Evolutionary conservation across 1,140 invertebrate species (phyloP).

Genomic region (Penaeus chinensis): DNA sequence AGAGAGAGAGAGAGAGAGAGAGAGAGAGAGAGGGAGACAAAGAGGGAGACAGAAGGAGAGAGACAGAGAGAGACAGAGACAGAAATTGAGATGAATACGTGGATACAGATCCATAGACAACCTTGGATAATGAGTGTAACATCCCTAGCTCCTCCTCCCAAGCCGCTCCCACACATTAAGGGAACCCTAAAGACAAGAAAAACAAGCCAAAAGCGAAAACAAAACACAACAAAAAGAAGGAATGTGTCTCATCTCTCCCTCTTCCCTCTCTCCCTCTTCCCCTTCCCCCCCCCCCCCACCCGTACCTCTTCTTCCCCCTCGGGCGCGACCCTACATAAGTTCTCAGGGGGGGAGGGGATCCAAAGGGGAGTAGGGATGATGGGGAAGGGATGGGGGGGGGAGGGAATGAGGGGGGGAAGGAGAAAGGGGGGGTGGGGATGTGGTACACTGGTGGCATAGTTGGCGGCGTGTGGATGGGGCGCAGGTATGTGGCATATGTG

Average conservation of each 20-base stretch:
- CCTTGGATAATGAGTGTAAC: not conserved
- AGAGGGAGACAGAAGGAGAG: not conserved
- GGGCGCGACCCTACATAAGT: too few species aligned
- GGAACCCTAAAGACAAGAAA: not conserved
- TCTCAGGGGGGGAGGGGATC: too few species aligned
- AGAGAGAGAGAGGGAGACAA: not conserved
- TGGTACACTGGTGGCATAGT: not conserved
- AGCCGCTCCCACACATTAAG: not conserved
- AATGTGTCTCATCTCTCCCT: not conserved
- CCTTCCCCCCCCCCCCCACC: not conserved
- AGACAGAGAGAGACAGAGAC: conserved; percentile 1
- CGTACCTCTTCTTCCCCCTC: not conserved
- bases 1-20: not conserved
- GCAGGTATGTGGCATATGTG: too few species aligned
- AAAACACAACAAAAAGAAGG: conserved; percentile 23
- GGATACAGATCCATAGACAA: not conserved
- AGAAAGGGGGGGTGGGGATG: not conserved
- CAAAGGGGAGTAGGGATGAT: too few species aligned
- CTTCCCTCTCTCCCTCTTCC: not conserved
- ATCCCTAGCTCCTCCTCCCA: not conserved
- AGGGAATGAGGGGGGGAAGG: too few species aligned
- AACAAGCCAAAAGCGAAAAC: conserved; percentile 8
- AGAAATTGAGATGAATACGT: not conserved
- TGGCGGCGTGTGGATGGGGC: too few species aligned
- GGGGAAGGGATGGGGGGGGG: too few species aligned